Base-by-base conservation (phyloP, 2,888 invertebrate genomes). In the Mesoligia furuncula region DNA sequence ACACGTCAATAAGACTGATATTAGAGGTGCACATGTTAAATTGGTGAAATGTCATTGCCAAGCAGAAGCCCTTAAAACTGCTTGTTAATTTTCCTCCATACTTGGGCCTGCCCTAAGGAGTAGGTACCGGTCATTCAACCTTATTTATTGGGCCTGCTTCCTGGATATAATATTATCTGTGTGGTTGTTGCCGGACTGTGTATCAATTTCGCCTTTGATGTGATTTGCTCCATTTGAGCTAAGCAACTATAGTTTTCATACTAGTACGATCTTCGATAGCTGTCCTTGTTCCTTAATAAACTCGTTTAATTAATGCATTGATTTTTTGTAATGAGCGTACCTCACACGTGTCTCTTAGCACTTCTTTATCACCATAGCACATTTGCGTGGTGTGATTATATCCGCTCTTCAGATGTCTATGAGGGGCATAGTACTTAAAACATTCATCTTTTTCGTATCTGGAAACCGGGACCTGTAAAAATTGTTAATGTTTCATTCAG, bases 301-400 rank as follows among this genome's bases (percentile, higher is more conserved):
- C 15, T 8, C 0, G 15, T 45, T 45, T 17, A 11, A 24, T 42
- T 24, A 72, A 2, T 36, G 24, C 36, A 36, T 36, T 36, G 5
- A 36, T 36, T 36, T 36, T 36, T 36, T 36, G 4, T 3, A 31
- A 31, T 31, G 36, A 3, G 36, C 36, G 36, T 36, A 36, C 36
- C 36, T 4, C 36, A 36, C 36, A 36, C 36, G 36, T 36, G 36
- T 36, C 36, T 36, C 36, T 36, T 4, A 36, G 36, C 5, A 45
- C 42, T 24, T 45, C 48, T 36, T n/a, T 66, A 45, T 84, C 85
- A 5, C 81, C 85, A 24, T 82, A 82, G 24, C 81, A 81, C 84
- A 81, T 45, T 45, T 45, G 45, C 15, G 45, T 45, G 45, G 45
- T 45, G 42, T 84, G 70, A 27, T 82, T 74, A 31, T 80, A 82